Evolutionary conservation across 2,797 vertebrate species (phyloP), one percentile per base, ranked within the genome.

Genomic region (Alcedo quadribrachys): DNA sequence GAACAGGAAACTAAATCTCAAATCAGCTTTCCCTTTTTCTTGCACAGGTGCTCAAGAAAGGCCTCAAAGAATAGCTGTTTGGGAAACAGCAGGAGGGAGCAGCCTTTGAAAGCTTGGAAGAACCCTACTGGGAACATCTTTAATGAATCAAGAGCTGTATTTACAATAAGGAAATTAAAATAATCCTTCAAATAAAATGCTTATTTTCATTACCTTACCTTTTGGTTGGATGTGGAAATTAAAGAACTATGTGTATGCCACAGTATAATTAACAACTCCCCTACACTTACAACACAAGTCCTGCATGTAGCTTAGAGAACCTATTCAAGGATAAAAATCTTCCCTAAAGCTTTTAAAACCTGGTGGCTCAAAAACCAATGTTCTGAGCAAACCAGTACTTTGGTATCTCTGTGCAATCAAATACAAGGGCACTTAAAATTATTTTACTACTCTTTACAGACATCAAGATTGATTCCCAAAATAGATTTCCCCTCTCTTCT

Each of bases 171-270:
- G 14, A 70, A 89, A 84, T 92, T 70, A 70, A 91, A 84, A 77
- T 82, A 86, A 90, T 90, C 42, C 46, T 67, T 30, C 45, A 85
- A 90, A 90, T 61, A 88, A 94, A 94, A 81, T 24, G 27, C 19
- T 77, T 5, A 20, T 82, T 95, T 90, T 90, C 61, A 85, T 57
- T 58, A 80, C 17, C 17, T 84, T 35, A 70, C 24, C 25, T 82
- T n/a, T 71, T 61, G 19, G 40, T 77, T 55, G 35, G 42, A 33
- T 10, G 14, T n/a, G 46, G 71, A 88, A 90, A 12, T 70, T 86
- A 57, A 85, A 70, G 60, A 86, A 67, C 77, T 73, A 10, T 63
- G 18, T 8, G 1, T 53, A n/a, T 35, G 25, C 53, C 74, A 40
- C 50, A 61, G 17, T 80, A 45, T 77, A 89, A 94, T 88, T 88